phyloP scores from a whole-genome alignment of 2,113 vertebrate species.

The Bungarus multicinctus region DNA sequence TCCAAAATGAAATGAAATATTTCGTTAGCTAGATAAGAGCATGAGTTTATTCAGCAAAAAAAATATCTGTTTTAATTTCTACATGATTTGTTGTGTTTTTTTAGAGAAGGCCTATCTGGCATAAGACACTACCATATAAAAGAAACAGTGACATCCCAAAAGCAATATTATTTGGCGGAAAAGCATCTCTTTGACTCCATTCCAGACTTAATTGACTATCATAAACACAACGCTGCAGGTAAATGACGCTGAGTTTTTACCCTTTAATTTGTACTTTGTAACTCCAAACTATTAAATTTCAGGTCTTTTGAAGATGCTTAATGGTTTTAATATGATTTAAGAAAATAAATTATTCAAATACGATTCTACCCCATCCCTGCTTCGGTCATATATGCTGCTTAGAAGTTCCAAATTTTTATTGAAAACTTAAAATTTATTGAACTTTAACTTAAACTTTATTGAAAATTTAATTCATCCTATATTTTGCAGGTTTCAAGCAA shows the following conservation, averaged over 20 bases:
- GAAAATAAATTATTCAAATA: neutral
- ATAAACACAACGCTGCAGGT: slow-evolving; percentile 95
- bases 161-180: slow-evolving; percentile 86
- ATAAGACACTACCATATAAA: slow-evolving; percentile 89
- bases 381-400: neutral
- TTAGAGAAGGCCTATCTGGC: slow-evolving; percentile 73
- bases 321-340: neutral
- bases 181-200: slow-evolving; percentile 87
- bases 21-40: neutral
- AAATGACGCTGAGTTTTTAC: slow-evolving; percentile 12
- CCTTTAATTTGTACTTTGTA: neutral
- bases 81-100: slow-evolving; percentile 25
- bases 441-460: no score
- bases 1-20: neutral
- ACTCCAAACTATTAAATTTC: neutral
- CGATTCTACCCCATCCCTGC: no score
- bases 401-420: neutral
- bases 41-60: neutral
- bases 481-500: neutral
- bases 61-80: slow-evolving; percentile 2
- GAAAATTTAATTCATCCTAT: neutral
- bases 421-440: no score
- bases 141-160: slow-evolving; percentile 71
- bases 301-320: neutral
- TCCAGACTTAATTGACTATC: slow-evolving; percentile 91